Evolutionary conservation across 2,797 vertebrate genomes (phyloP).

Genomic region (Bucorvus abyssinicus): DNA sequence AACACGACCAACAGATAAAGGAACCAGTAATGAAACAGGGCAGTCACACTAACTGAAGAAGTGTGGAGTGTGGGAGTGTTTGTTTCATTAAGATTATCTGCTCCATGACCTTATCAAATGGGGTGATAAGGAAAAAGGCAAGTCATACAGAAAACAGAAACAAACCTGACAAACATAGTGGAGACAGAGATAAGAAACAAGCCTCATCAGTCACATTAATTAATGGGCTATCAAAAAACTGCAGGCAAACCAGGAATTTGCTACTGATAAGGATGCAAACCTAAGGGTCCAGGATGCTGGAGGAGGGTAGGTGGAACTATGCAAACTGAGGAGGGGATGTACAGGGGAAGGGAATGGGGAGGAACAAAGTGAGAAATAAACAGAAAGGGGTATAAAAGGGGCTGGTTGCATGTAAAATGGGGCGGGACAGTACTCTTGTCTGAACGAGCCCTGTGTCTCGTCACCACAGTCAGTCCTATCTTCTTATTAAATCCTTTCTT

Average conservation of each 20-base stretch:
- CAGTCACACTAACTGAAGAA: neutral
- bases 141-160: neutral
- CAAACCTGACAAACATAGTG: neutral
- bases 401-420: too few species aligned
- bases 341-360: neutral
- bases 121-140: neutral
- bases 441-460: neutral
- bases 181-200: neutral
- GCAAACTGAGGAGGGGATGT: neutral
- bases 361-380: neutral
- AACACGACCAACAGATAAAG: neutral
- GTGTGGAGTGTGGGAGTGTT: neutral
- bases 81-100: neutral
- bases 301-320: neutral
- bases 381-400: neutral
- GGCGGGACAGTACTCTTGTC: too few species aligned
- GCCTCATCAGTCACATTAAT: neutral
- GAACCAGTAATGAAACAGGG: neutral
- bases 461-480: neutral
- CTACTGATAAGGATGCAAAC: neutral
- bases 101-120: neutral
- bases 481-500: neutral
- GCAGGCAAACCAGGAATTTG: neutral
- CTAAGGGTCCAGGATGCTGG: neutral
- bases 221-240: neutral